These are phyloP conservation scores for Pantherophis guttatus DNA, from an alignment of 2,113 vertebrate species.

Conservation along the genomic window DNA sequence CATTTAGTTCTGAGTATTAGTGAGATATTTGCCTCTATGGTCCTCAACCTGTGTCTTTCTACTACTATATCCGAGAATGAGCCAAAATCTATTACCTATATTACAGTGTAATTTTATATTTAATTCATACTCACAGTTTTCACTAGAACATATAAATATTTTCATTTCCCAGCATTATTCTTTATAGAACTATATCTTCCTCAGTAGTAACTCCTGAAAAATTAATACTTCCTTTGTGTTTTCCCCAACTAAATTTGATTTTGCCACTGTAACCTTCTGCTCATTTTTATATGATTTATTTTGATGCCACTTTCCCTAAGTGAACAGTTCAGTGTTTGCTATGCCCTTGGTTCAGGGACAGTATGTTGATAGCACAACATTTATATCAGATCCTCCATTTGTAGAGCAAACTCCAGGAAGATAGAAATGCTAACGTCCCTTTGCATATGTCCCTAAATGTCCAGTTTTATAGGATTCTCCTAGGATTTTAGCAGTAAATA, in stretches of 20 bases:
- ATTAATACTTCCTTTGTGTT: neutral
- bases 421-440: neutral
- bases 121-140: neutral
- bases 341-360: neutral
- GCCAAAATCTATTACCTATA: neutral
- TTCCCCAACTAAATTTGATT: constrained; percentile 23
- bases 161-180: constrained; percentile 11
- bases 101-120: neutral
- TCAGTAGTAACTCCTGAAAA: neutral
- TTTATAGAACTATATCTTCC: neutral
- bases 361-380: neutral
- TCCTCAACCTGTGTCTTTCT: constrained; percentile 3
- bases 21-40: constrained; percentile 8
- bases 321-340: neutral
- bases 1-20: constrained; percentile 25
- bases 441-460: neutral
- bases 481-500: neutral
- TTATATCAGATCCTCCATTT: neutral
- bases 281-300: neutral
- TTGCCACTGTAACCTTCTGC: accelerated
- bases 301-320: neutral
- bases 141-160: neutral
- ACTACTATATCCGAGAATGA: accelerated
- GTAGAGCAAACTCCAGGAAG: neutral
- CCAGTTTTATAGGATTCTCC: neutral